A percentile compares a stretch with the other conserved stretches of the same genome.
These are phyloP conservation scores for Megamerina dolium DNA, from an alignment of 2,888 invertebrate species.

Conservation along the genomic window DNA sequence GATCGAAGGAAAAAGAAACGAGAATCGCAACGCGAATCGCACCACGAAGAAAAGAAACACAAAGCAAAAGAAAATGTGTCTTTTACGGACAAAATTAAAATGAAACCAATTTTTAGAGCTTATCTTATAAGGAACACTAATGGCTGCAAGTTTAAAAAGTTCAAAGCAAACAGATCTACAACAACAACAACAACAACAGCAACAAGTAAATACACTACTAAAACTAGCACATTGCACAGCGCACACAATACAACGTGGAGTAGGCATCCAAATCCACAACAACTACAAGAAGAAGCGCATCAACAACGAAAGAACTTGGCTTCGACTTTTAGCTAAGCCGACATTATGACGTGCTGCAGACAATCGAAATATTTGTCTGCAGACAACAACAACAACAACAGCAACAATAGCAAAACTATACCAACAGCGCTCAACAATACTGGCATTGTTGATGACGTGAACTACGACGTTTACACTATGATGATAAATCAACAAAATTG, in stretches of 20 bases:
- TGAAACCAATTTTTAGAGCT: conserved; percentile 24
- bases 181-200: conserved; percentile 7
- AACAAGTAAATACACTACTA: conserved; percentile 6
- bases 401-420: conserved; percentile 8
- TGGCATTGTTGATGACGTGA: too few relatives aligned
- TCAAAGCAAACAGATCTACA: conserved; percentile 6
- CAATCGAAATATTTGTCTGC: conserved; percentile 24
- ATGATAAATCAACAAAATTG: conserved; percentile 26
- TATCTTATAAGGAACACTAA: conserved; percentile 19
- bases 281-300: conserved; percentile 6
- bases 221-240: too few relatives aligned
- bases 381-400: conserved; percentile 17
- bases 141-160: conserved; percentile 17
- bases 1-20: too few relatives aligned
- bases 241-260: too few relatives aligned
- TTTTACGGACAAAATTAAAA: conserved; percentile 25
- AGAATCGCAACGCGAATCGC: too few relatives aligned
- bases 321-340: conserved; percentile 3
- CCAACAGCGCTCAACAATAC: conserved; percentile 2
- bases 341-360: conserved; percentile 26
- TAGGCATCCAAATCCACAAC: conserved; percentile 7
- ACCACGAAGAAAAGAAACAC: too few relatives aligned
- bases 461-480: conserved; percentile 17
- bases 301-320: conserved; percentile 1
- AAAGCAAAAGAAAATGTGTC: conserved; percentile 21